Evolutionary conservation across 2,113 vertebrate species (phyloP).

Genomic region (Hymenochirus boettgeri): DNA sequence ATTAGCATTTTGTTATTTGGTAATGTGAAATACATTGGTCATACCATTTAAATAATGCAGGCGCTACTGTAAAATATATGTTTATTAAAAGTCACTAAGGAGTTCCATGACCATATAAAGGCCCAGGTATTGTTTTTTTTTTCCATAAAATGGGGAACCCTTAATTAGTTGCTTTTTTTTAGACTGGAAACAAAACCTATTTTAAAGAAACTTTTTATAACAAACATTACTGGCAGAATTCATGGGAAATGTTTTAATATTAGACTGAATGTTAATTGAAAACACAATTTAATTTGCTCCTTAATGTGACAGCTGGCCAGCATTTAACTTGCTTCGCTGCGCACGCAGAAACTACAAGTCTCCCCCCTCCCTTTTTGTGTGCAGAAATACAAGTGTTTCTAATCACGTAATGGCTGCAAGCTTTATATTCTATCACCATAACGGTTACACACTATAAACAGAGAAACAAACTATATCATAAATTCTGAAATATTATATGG

Average conservation of each 20-base stretch:
- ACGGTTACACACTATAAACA: constrained; percentile 49
- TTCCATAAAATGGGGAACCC: constrained; percentile 7
- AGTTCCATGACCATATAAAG: no score
- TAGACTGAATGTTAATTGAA: constrained; percentile 44
- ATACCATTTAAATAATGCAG: no score
- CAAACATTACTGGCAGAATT: constrained; percentile 47
- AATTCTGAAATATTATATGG: neutral
- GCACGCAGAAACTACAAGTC: constrained; percentile 38
- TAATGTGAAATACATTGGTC: no score
- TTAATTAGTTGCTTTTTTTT: constrained; percentile 15
- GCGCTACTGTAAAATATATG: no score
- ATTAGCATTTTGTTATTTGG: no score
- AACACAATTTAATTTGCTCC: constrained; percentile 45
- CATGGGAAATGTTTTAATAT: constrained; percentile 42
- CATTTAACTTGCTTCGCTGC: constrained; percentile 47
- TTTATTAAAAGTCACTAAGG: no score
- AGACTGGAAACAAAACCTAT: neutral
- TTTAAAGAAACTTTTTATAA: constrained; percentile 46
- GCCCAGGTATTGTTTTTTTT: no score
- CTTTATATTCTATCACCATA: constrained; percentile 50
- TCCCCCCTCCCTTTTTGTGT: constrained; percentile 18
- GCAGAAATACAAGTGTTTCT: constrained; percentile 51
- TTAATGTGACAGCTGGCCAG: constrained; percentile 48
- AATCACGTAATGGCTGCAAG: constrained; percentile 54
- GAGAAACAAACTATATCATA: constrained; percentile 26